Evolutionary conservation across 2,888 invertebrate genomes (phyloP), one percentile per base, ranked within the genome.

Genomic region (Drosophila peninsularis): DNA sequence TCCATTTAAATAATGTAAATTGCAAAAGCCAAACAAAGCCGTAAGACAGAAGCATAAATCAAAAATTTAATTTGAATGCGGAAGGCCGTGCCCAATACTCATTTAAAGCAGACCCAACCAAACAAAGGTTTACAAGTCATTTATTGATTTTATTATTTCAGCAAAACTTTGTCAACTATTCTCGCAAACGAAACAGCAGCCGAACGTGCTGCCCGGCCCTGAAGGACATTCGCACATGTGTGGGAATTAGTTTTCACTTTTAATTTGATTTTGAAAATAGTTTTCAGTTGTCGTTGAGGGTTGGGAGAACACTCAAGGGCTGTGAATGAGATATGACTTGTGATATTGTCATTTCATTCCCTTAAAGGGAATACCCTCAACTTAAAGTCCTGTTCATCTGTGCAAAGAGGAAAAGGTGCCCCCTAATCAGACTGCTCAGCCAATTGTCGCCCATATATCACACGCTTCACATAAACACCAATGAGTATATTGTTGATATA

Each of bases 121-220:
- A 64, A 64, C 58, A 52, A 60, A 76, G 76, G 85, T 73, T 79
- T 57, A 71, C 47, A 82, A 80, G 78, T 77, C 75, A 81, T 71
- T 88, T 88, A 88, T 88, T 88, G 89, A 88, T 88, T 88, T 88
- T 82, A 69, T 72, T 88, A 70, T 64, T 67, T 55, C 44, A 37
- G 34, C 32, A 53, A 76, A 74, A 70, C 62, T 87, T 79, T 85
- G 73, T 69, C 69, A 76, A 75, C 80, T 70, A 61, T 67, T 45
- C n/a, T 24, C n/a, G 21, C 21, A 21, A 45, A 45, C 36, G 30
- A 32, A 42, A 57, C 53, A 55, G 47, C 44, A 54, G 52, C 53
- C 47, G 44, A 64, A 69, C 14, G 36, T n/a, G 24, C 52, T n/a
- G 45, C 32, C 27, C 11, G 14, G 39, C 30, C 53, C 50, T 41